Evolutionary conservation across 2,797 vertebrate genomes (phyloP), one percentile per base, ranked within the genome.

Genomic region (Enteromius radiatus): DNA sequence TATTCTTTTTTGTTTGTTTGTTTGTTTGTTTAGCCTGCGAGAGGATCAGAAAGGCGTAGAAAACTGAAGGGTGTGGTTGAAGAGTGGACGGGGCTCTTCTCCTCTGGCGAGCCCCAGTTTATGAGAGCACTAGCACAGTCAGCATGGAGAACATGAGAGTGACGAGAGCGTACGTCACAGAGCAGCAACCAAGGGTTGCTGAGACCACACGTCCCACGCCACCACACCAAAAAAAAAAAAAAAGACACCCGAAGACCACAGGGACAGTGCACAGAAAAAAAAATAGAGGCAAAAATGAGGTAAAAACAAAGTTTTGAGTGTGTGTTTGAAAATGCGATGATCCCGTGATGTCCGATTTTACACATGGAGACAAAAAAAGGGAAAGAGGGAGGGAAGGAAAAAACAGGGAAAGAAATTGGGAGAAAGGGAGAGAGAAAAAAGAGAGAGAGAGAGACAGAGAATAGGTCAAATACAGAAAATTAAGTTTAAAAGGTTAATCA

Each of bases 391-490:
- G 73, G 69, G 73, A 84, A 91, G 88, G 91, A 78, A 82, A 86
- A 87, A 87, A 81, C 84, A 84, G 88, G 91, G 87, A 89, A 88
- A 91, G 89, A 92, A 71, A 84, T 92, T 88, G 87, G 87, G 92
- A 90, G 91, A 91, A 91, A 90, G 90, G 87, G 91, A 88, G 90
- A 88, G 93, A 87, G 92, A 86, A 92, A 82, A 92, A 84, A 92
- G 90, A 91, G 92, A 95, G 90, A 91, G 92, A 95, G 94, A 96
- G 92, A 90, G 86, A 96, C 93, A 97, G 95, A 85, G 96, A 96
- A 96, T 95, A 97, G 95, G 95, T 98, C 97, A 97, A 97, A 97
- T 96, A 95, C 89, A 95, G 95, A 96, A 97, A 96, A 90, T 87
- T 94, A 96, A 96, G 94, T 93, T 93, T 91, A 89, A 92, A 93